Evolutionary conservation across 2,113 vertebrate species (phyloP), one percentile per base, ranked within the genome.

Genomic region (Planiliza haematocheilus): DNA sequence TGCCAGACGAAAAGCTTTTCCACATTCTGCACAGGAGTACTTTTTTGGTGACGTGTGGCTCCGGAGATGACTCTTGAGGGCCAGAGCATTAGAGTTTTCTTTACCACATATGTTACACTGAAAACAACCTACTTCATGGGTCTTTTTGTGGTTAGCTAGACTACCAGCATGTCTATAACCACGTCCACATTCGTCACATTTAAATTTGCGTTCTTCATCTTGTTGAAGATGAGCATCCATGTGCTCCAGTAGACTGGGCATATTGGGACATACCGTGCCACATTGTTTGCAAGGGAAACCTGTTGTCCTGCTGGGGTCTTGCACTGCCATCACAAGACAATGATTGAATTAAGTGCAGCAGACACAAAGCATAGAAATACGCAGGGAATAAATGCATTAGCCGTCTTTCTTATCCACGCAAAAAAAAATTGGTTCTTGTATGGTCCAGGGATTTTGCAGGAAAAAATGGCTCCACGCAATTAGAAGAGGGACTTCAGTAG

Each of bases 81-180:
- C 89, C 38, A 93, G 74, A 10, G 94, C 90, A 20, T 95, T 95
- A 57, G 73, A 95, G 93, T 82, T 94, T 86, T 88, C 94, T 93
- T 81, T 91, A 7, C 90, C 89, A 81, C 95, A 96, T 68, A 94
- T 88, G 53, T 88, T 75, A 85, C 95, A 96, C 39, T 88, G 89
- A 83, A 95, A 96, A 57, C 92, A 93, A 18, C 95, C 95, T 17
- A 95, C 92, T 69, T 95, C 93, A 0, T 96, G 94, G 52, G 94
- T 95, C 79, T 93, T 94, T 66, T 93, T 95, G 85, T 97, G 96
- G 83, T 95, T 96, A 34, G 95, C 93, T 67, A 96, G 79, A 81
- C 95, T 97, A 30, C 95, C 95, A 7, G 95, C 94, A n/a, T 96
- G 95, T 49, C 94, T 93, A 72, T 95, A 97, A 63, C 95, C 94